Base-by-base conservation (phyloP, 2,113 vertebrate genomes). In the Raja brachyura region DNA sequence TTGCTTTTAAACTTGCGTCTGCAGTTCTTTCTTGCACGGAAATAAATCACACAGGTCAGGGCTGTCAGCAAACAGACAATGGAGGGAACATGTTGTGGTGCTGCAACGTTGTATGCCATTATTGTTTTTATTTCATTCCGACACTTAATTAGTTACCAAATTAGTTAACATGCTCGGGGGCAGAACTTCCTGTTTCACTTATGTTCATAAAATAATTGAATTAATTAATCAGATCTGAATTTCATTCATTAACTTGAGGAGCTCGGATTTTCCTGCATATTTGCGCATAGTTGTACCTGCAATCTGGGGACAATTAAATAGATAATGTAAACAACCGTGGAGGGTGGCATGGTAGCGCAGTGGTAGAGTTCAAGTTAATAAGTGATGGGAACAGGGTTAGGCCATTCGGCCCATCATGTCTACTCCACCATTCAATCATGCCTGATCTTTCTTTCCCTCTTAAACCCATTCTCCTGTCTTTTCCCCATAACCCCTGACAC, bases 121-220 rank as follows among this genome's bases (percentile, higher is more conserved):
- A 70, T 92, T 92, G 88, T n/a, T 92, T 48, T 39, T 66, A 20
- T 48, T 92, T 92, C 18, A 25, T 33, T 33, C 31, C 70, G 31
- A 31, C 31, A 68, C 31, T 90, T 70, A 70, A 90, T 90, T 90
- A 90, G 63, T 33, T 66, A 90, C 8, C 86, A 90, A 61, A 68
- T 31, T 33, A 5, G 39, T 48, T 48, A 48, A 48, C 39, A 48
- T 3, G 39, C 39, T 48, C 3, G 39, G 63, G 88, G 33, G 39
- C 20, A 48, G 10, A 48, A 92, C 31, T 20, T 48, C 48, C 7
- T 73, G 16, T 92, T 92, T 73, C 33, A 92, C 25, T 70, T 39
- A 31, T 90, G 18, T 25, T 90, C 66, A 70, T 48, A 22, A 73
- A 92, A 88, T 31, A 63, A 90, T 5, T 33, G 59, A 90, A 73